These are phyloP conservation scores for Gopherus flavomarginatus DNA, from an alignment of 2,113 vertebrate species.

Conservation along the genomic window DNA sequence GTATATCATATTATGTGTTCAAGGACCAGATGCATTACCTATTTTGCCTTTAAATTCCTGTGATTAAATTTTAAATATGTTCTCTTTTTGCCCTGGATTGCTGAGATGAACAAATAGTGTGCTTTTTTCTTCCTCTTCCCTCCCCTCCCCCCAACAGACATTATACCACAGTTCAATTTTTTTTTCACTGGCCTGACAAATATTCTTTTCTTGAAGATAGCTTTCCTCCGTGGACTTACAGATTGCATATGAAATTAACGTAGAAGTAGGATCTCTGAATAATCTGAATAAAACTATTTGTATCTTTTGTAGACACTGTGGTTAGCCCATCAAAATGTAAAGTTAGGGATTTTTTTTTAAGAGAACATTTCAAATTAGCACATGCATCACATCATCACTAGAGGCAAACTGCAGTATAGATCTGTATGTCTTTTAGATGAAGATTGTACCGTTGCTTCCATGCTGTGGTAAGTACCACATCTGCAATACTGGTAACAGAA, in stretches of 20 bases:
- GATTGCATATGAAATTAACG: constrained; percentile 73
- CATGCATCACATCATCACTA: constrained; percentile 57
- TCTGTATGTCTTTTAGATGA: constrained; percentile 77
- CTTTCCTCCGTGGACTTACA: constrained; percentile 76
- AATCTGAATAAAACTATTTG: constrained; percentile 60
- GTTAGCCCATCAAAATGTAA: constrained; percentile 71
- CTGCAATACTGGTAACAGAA: constrained; percentile 73
- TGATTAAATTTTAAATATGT: constrained; percentile 80
- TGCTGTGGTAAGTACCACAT: constrained; percentile 82
- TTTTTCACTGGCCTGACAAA: constrained; percentile 74
- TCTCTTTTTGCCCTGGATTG: constrained; percentile 79
- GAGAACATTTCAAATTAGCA: constrained; percentile 70
- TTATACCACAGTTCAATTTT: constrained; percentile 59
- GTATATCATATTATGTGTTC: constrained; percentile 95
- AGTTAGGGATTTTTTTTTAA: constrained; percentile 55
- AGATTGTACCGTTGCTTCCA: constrained; percentile 69
- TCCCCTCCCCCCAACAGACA: constrained; percentile 33
- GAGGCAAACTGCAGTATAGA: constrained; percentile 79
- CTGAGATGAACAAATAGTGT: constrained; percentile 77
- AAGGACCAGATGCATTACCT: constrained; percentile 93
- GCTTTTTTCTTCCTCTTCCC: constrained; percentile 27
- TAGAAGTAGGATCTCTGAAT: constrained; percentile 63
- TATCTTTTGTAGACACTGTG: constrained; percentile 70
- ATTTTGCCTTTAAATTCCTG: constrained; percentile 88
- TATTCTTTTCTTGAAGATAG: constrained; percentile 72